Evolutionary conservation across 2,888 invertebrate genomes (phyloP).

Genomic region (Heliconius sara): DNA sequence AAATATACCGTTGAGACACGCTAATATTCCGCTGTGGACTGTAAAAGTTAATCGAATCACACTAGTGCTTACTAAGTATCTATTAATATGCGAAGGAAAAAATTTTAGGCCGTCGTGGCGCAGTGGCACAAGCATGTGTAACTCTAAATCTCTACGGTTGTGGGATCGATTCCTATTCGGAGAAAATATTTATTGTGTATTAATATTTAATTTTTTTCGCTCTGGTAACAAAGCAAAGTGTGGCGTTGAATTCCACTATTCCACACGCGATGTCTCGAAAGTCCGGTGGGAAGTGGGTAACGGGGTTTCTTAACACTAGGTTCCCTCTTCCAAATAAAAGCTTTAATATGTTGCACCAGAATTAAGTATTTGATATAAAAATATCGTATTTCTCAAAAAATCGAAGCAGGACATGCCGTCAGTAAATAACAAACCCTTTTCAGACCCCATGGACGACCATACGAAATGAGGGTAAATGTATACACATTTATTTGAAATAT

Average conservation of each 20-base stretch:
- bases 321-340: not conserved
- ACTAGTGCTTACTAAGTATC: not conserved
- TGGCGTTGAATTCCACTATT: not conserved
- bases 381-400: not conserved
- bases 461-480: not conserved
- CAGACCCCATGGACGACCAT: not conserved
- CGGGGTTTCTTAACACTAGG: not conserved
- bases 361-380: not conserved
- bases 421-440: not conserved
- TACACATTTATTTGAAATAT: not conserved
- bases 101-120: no score
- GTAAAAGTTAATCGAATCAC: not conserved
- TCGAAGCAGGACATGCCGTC: not conserved
- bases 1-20: constrained; percentile 13
- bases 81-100: no score
- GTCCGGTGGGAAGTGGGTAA: not conserved
- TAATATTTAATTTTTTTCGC: not conserved
- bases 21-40: not conserved
- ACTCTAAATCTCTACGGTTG: not conserved
- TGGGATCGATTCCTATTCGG: not conserved
- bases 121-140: no score
- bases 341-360: not conserved
- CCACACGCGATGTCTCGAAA: not conserved
- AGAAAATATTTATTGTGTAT: not conserved
- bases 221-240: not conserved